These are phyloP conservation scores for Leucophora obtusa DNA, from an alignment of 2,888 invertebrate genomes.

Conservation along the genomic window DNA sequence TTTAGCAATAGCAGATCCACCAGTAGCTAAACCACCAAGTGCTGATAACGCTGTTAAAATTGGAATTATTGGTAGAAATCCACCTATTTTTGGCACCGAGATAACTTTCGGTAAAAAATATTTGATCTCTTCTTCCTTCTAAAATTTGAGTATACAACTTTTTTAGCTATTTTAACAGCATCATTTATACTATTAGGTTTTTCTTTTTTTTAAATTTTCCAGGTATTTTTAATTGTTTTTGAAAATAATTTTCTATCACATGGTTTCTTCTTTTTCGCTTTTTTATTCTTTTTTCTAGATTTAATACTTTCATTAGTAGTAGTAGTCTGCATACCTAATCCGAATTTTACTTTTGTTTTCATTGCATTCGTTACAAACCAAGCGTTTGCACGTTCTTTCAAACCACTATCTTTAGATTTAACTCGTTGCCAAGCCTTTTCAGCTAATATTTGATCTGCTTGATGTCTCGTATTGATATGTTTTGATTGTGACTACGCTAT, in stretches of 20 bases:
- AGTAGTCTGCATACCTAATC: constrained; percentile 49
- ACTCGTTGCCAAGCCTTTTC: constrained; percentile 56
- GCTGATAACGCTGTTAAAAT: constrained; percentile 71
- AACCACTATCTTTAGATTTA: constrained; percentile 29
- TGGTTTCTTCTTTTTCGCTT: not conserved
- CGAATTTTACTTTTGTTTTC: constrained; percentile 60
- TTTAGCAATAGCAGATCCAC: constrained; percentile 73
- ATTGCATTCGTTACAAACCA: constrained; percentile 53
- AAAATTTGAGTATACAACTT: constrained; percentile 36
- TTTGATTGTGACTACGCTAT: constrained; percentile 52
- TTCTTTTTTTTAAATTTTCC: constrained; percentile 35
- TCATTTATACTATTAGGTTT: constrained; percentile 52
- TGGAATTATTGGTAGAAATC: constrained; percentile 71
- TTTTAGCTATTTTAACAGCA: constrained; percentile 63
- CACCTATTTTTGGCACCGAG: constrained; percentile 72
- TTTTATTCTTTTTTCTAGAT: constrained; percentile 2
- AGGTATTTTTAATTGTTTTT: constrained; percentile 39
- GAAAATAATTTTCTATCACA: constrained; percentile 34
- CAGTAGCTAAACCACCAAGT: constrained; percentile 69
- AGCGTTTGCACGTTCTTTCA: constrained; percentile 29
- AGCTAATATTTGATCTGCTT: constrained; percentile 52
- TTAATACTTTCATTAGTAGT: not conserved
- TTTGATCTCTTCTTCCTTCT: constrained; percentile 41
- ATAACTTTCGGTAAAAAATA: constrained; percentile 68
- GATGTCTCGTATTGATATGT: constrained; percentile 16